phyloP scores from a whole-genome alignment of 64 coral and sea anemone species.

The Montipora foliosa region DNA sequence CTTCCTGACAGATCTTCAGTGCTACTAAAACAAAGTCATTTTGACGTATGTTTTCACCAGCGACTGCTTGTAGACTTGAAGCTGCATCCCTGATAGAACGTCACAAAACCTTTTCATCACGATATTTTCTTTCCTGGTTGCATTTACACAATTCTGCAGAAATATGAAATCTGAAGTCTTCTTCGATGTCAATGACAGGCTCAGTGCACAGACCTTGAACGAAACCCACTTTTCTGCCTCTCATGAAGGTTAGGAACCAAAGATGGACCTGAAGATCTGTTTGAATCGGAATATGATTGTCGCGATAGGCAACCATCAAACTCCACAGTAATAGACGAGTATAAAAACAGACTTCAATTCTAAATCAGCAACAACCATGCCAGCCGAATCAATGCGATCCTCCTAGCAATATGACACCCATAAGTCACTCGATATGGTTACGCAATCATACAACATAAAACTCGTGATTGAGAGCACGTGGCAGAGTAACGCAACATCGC shows the following conservation, averaged over 20 bases:
- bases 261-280: neutral
- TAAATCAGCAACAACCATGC: no score
- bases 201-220: neutral
- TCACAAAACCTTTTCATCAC: slow-evolving; percentile 2
- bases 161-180: slow-evolving; percentile 21
- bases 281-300: neutral
- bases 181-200: neutral
- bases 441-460: no score
- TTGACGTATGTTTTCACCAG: slow-evolving; percentile 26
- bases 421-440: no score
- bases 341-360: no score
- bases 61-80: slow-evolving; percentile 24
- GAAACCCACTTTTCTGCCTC: neutral
- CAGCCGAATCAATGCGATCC: no score
- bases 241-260: neutral
- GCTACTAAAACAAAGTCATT: slow-evolving; percentile 44
- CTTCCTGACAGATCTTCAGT: slow-evolving; percentile 54
- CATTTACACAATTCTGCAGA: neutral
- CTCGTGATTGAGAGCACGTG: no score
- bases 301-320: no score
- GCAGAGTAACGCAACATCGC: no score
- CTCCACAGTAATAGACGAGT: no score
- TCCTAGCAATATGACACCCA: no score
- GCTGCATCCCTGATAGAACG: slow-evolving; percentile 48
- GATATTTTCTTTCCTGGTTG: slow-evolving; percentile 6